Evolutionary conservation across 2,113 vertebrate genomes (phyloP).

Genomic region (Girardinichthys multiradiatus): DNA sequence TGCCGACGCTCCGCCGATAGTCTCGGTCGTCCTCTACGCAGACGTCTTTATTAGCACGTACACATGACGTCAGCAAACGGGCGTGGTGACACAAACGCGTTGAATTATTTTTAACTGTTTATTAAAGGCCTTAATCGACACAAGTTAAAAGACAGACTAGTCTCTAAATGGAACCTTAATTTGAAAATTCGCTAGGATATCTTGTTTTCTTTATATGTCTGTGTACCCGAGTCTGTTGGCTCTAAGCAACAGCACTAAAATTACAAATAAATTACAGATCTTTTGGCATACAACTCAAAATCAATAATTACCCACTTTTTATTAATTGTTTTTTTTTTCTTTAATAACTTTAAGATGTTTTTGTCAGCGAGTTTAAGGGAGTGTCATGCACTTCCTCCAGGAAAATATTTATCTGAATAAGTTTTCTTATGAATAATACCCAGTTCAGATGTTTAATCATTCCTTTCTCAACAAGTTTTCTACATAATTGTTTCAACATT

Average conservation of each 20-base stretch:
- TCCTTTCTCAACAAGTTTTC: background rate
- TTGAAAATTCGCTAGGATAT: background rate
- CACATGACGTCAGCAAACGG: slow-evolving; percentile 14
- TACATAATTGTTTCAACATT: background rate
- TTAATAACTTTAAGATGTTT: background rate
- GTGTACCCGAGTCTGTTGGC: no score
- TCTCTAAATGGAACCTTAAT: background rate
- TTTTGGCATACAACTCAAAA: no score
- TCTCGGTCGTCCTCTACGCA: slow-evolving; percentile 60
- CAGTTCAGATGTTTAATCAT: background rate
- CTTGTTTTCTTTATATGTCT: no score
- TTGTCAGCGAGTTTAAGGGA: no score
- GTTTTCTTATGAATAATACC: no score
- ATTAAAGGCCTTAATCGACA: background rate
- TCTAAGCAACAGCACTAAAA: background rate
- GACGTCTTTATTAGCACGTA: slow-evolving; percentile 69
- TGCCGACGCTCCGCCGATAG: background rate
- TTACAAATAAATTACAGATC: background rate
- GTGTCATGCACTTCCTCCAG: background rate
- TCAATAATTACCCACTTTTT: no score
- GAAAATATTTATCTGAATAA: background rate
- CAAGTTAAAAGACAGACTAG: background rate
- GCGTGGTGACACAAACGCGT: slow-evolving; percentile 43
- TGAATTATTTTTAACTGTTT: background rate
- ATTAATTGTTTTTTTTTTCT: no score